Evolutionary conservation across 2,797 vertebrate genomes (phyloP).

Genomic region (Myotis findleyi): DNA sequence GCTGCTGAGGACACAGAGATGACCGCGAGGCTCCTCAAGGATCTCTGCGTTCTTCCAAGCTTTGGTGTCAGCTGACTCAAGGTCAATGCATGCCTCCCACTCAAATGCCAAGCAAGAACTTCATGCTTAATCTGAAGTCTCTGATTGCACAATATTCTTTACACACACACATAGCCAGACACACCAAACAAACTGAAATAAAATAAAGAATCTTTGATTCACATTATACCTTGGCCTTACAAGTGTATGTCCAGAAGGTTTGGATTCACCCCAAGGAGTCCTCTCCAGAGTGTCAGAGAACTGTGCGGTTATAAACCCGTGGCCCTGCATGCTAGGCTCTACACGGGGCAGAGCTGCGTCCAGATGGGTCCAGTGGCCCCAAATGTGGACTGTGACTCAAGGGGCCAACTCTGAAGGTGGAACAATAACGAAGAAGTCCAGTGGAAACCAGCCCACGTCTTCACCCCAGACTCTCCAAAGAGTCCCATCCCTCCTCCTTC

Average conservation of each 20-base stretch:
- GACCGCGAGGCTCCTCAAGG: background rate
- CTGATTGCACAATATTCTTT: background rate
- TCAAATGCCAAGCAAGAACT: background rate
- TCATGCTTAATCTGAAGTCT: background rate
- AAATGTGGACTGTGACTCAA: background rate
- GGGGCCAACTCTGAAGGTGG: rapidly evolving
- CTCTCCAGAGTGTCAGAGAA: background rate
- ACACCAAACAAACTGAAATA: background rate
- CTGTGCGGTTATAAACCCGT: background rate
- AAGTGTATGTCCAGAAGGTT: background rate
- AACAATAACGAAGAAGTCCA: background rate
- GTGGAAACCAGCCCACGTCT: background rate
- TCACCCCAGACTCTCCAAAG: background rate
- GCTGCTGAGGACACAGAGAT: background rate
- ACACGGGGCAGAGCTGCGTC: rapidly evolving
- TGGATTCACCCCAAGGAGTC: background rate
- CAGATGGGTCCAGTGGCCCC: rapidly evolving
- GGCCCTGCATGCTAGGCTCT: background rate
- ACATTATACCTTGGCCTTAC: background rate
- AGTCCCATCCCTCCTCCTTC: background rate
- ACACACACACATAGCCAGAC: rapidly evolving
- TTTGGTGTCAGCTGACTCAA: background rate
- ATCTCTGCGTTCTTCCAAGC: background rate
- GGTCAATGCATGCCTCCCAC: background rate
- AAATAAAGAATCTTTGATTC: background rate